Conservation (phyloP, 2,113 vertebrate genomes). For the Phaethon lepturus region DNA sequence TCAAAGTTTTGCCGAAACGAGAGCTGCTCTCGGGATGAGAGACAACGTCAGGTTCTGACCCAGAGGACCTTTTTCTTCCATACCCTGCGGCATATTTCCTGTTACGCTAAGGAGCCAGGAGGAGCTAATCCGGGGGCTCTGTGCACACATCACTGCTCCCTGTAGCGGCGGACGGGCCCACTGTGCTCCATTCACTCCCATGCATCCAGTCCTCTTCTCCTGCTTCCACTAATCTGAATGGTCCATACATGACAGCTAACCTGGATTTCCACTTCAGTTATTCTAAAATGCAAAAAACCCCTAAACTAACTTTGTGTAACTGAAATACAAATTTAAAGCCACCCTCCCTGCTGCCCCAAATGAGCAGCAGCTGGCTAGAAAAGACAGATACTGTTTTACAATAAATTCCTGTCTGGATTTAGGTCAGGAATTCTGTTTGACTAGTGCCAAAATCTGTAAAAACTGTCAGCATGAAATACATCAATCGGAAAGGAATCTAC, state of each 20-base stretch:
- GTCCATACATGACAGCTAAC: background rate
- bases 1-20: background rate
- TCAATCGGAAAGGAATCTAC: background rate
- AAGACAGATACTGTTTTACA: background rate
- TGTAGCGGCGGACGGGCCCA: no score
- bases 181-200: background rate
- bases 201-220: background rate
- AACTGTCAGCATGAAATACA: background rate
- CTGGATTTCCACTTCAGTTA: background rate
- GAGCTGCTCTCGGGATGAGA: background rate
- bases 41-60: background rate
- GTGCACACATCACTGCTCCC: background rate
- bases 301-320: background rate
- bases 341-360: background rate
- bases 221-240: background rate
- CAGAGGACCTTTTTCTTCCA: background rate
- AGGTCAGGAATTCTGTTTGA: background rate
- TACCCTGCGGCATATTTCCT: accelerated
- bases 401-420: constrained; percentile 14
- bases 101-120: background rate
- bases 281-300: background rate
- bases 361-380: background rate
- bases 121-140: background rate
- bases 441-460: background rate
- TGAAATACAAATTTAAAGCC: background rate